Percentiles rank a stretch among this genome's conserved stretches.
Evolutionary conservation across 2,797 vertebrate species (phyloP).

Genomic region (Enteromius argenteus): DNA sequence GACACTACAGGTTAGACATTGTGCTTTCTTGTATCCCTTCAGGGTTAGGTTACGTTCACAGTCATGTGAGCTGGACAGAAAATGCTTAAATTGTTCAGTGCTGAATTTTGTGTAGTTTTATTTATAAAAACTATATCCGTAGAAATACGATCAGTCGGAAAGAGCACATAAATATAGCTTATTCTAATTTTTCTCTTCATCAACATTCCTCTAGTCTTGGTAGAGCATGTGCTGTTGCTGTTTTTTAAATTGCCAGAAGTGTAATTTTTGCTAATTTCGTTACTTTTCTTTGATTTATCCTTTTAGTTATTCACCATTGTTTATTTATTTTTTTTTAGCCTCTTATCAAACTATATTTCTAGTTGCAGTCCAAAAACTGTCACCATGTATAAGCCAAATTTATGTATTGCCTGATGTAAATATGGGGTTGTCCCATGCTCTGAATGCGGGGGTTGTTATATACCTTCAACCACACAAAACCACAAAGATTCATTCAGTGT

Average conservation of each 20-base stretch:
- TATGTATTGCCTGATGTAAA: constrained; percentile 24
- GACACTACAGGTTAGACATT: neutral
- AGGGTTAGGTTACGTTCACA: neutral
- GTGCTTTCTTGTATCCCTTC: neutral
- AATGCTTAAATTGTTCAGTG: neutral
- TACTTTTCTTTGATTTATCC: neutral
- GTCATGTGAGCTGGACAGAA: neutral
- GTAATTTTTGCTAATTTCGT: neutral
- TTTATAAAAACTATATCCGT: neutral
- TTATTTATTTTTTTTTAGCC: neutral
- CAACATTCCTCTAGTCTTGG: neutral
- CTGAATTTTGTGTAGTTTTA: neutral
- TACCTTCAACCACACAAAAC: constrained; percentile 52
- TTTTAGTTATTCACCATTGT: neutral
- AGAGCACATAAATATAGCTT: neutral
- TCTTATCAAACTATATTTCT: neutral
- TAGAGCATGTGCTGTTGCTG: neutral
- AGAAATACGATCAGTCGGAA: neutral
- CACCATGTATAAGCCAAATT: neutral
- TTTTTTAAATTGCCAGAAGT: neutral
- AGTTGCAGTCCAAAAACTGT: neutral
- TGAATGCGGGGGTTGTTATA: constrained; percentile 37
- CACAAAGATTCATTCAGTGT: constrained; percentile 23
- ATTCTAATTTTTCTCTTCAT: neutral
- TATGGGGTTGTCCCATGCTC: constrained; percentile 48